Evolutionary conservation across 2,797 vertebrate genomes (phyloP), one percentile per base, ranked within the genome.

Genomic region (Euthynnus affinis): DNA sequence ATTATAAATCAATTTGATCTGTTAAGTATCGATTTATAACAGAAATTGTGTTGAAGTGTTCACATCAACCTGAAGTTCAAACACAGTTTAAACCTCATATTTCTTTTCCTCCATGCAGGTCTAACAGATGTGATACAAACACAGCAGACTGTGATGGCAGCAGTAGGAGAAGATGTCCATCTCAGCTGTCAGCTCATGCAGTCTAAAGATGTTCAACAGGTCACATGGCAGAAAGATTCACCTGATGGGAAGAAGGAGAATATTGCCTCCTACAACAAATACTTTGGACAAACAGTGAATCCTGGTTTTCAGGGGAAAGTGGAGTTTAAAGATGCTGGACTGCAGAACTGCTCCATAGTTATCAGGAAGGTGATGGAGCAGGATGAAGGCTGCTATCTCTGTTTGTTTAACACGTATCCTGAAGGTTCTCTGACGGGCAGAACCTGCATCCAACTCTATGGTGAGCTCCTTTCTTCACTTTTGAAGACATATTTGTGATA

Each of bases 171-270:
- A 0, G 53, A 87, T 0, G 80, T 61, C 2, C 1, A 0, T 2
- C 27, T 92, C 0, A 63, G 4, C n/a, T 92, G 84, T 57, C 46
- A 17, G 9, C 74, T 91, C 12, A 18, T 5, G 9, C 4, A 71
- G 10, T 0, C 23, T 3, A 67, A 32, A 71, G 57, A 83, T 0
- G 88, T 91, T 0, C 0, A 53, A 8, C 86, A 88, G 3, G 76
- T 93, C 63, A 92, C 87, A 0, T 92, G 91, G 92, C 84, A 85
- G 72, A 91, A 85, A 46, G 0, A 67, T 0, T 17, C 10, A 1
- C 4, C 37, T 5, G 12, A 17, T 0, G 15, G 32, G 1, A 15
- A 22, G n/a, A 59, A 10, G 27, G 79, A 82, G 40, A 15, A 17
- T 25, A 0, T 91, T 0, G 86, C 63, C 25, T 65, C 81, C 0